Evolutionary conservation across 2,797 vertebrate genomes (phyloP).

Genomic region (Glossophaga mutica): DNA sequence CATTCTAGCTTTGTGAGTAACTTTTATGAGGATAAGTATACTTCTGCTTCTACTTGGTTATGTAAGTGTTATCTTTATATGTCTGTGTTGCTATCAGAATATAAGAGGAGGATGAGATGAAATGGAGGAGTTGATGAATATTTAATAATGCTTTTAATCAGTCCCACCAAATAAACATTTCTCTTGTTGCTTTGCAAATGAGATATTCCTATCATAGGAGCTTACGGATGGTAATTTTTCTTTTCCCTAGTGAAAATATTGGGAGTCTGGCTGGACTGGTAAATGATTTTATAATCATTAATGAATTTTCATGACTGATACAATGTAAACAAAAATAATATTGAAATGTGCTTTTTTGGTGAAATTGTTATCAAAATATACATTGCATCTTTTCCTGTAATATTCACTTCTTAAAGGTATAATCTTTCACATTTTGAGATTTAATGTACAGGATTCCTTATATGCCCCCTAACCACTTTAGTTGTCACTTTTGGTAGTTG

Average conservation of each 20-base stretch:
- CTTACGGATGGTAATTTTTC: constrained; percentile 48
- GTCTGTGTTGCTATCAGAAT: constrained; percentile 17
- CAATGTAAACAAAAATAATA: constrained; percentile 37
- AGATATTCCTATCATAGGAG: constrained; percentile 42
- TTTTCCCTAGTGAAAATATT: constrained; percentile 22
- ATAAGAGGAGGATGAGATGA: constrained; percentile 36
- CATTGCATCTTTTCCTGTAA: not conserved
- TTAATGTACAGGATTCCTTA: not conserved
- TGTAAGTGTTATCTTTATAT: not conserved
- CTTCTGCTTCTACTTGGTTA: not conserved
- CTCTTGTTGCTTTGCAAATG: constrained; percentile 47
- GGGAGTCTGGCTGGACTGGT: not conserved
- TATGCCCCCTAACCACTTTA: not conserved
- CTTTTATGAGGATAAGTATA: not conserved
- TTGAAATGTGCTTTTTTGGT: not conserved
- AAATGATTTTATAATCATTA: constrained; percentile 59
- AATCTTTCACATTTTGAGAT: constrained; percentile 10
- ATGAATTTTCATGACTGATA: constrained; percentile 51
- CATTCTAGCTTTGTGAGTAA: not conserved
- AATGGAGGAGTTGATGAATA: constrained; percentile 52
- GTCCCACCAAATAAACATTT: constrained; percentile 51
- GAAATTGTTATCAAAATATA: constrained; percentile 25
- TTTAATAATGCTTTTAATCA: constrained; percentile 66
- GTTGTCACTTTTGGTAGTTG: not conserved
- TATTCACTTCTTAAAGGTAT: constrained; percentile 2